Percentiles rank a stretch among this genome's conserved stretches.
Conservation (phyloP, 2,888 invertebrate genomes). For the Hirtodrosophila trivittata region DNA sequence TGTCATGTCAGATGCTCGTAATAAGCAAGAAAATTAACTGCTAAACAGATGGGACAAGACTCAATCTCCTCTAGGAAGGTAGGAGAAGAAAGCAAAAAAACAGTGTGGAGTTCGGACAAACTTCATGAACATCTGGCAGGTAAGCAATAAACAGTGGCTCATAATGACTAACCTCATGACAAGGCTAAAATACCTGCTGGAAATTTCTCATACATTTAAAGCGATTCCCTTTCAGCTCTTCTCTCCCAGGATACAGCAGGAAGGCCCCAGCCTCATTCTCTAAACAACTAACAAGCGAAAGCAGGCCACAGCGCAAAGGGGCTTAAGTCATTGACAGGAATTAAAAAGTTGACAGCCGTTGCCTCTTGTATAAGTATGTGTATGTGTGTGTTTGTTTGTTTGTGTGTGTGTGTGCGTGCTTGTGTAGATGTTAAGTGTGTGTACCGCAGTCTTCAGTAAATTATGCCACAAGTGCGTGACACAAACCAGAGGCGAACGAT, state of each 20-base stretch:
- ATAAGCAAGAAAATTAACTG: no score
- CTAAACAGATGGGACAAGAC: no score
- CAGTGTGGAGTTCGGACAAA: not conserved
- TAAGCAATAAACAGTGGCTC: conserved; percentile 27
- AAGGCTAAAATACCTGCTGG: conserved; percentile 23
- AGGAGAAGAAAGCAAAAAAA: no score
- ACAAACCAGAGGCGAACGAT: conserved; percentile 49
- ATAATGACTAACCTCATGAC: conserved; percentile 39
- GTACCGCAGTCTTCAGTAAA: conserved; percentile 64
- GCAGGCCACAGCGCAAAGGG: conserved; percentile 39
- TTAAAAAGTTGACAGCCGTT: conserved; percentile 72
- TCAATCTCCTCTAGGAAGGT: no score
- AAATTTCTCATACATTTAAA: conserved; percentile 18
- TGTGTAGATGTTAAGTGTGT: conserved; percentile 15
- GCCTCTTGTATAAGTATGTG: conserved; percentile 18
- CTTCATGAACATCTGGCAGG: conserved; percentile 4
- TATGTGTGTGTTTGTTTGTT: conserved; percentile 3
- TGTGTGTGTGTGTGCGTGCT: conserved; percentile 17
- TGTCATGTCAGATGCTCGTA: no score
- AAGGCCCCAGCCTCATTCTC: not conserved
- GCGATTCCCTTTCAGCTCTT: conserved; percentile 10
- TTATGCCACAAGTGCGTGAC: conserved; percentile 78
- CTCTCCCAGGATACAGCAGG: no score
- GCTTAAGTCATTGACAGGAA: conserved; percentile 74
- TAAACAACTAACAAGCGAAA: conserved; percentile 18